phyloP scores from a whole-genome alignment of 37 sponge, comb jelly and placozoan genomes.

The Halichondria panicea region DNA sequence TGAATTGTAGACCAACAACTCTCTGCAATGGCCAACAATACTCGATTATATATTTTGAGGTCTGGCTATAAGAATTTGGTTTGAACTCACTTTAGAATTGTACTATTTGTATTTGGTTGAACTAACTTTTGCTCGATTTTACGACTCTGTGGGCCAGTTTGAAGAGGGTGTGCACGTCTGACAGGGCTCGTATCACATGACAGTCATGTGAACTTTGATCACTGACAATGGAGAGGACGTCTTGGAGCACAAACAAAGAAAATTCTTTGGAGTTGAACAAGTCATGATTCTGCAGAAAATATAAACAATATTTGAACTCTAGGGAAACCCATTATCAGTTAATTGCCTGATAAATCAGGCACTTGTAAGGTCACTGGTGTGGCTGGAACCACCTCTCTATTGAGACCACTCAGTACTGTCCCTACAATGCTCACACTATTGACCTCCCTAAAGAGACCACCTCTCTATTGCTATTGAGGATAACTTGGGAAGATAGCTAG shows the following conservation, averaged over 20 bases:
- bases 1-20: too few species aligned
- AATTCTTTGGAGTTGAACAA: constrained; percentile 30
- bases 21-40: too few species aligned
- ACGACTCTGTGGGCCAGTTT: not conserved
- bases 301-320: not conserved
- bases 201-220: constrained; percentile 16
- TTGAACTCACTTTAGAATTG: too few species aligned
- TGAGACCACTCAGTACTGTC: too few species aligned
- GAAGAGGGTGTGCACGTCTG: constrained; percentile 39
- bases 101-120: too few species aligned
- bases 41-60: too few species aligned
- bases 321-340: not conserved
- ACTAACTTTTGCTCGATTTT: not conserved
- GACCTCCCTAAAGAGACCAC: too few species aligned
- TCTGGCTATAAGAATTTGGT: too few species aligned
- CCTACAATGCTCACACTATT: too few species aligned
- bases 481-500: too few species aligned
- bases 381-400: too few species aligned
- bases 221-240: constrained; percentile 33
- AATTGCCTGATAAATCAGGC: not conserved
- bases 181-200: constrained; percentile 38
- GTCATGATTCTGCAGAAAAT: constrained; percentile 17
- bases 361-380: not conserved
- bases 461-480: too few species aligned
- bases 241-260: constrained; percentile 18